Percentiles rank a stretch among this genome's conserved stretches.
Conservation (phyloP, 2,888 invertebrate species). For the Balanococcus diminutus region DNA sequence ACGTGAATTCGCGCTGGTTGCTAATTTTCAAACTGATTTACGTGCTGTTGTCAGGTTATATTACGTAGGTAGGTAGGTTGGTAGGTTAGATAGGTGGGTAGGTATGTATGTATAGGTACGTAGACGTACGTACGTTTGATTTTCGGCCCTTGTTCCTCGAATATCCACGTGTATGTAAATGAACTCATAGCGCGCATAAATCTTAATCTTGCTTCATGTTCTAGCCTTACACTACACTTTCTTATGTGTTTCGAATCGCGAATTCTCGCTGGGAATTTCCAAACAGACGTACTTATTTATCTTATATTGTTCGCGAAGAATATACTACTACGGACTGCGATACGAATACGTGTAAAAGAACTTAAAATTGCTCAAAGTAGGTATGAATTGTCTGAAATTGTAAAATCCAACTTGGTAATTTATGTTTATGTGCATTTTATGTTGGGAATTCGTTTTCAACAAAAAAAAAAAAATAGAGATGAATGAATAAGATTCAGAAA, state of each 20-base stretch:
- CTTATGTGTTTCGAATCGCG: background rate
- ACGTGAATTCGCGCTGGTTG: background rate
- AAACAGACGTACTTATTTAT: background rate
- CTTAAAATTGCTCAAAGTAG: background rate
- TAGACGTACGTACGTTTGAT: background rate
- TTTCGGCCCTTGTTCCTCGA: background rate
- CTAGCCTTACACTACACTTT: background rate
- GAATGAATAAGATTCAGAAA: too few species aligned
- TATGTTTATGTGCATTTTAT: too few species aligned
- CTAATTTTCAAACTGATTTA: background rate
- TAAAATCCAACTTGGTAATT: background rate
- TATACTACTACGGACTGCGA: background rate
- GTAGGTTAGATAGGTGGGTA: too few species aligned
- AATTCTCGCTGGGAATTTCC: background rate
- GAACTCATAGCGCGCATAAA: background rate
- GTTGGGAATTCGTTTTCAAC: too few species aligned
- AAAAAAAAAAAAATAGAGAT: too few species aligned
- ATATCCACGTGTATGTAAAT: background rate
- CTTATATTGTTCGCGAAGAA: background rate
- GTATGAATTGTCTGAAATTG: background rate
- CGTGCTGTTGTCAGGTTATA: background rate
- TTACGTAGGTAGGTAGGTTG: background rate
- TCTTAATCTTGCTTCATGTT: background rate
- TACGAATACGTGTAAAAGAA: background rate
- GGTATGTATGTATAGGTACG: background rate